Percentiles rank a stretch among this genome's conserved stretches.
These are phyloP conservation scores for Procavia capensis DNA, from an alignment of 2,113 vertebrate genomes.

Conservation along the genomic window DNA sequence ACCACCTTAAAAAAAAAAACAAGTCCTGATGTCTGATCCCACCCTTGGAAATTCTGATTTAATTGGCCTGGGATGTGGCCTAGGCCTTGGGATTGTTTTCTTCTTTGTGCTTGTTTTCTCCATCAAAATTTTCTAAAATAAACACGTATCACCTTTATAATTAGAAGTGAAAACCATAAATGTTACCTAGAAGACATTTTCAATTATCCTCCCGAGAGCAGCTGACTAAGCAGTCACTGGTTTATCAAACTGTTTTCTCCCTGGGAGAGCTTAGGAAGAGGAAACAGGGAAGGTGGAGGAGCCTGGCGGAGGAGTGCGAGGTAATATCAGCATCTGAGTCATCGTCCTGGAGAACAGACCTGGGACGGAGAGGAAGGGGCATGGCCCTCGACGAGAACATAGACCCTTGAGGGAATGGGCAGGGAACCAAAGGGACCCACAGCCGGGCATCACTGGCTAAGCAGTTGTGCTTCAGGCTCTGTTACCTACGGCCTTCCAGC, in stretches of 20 bases:
- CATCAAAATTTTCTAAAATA: conserved; percentile 15
- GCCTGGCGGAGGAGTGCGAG: not conserved
- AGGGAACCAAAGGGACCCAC: not conserved
- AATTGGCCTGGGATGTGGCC: not conserved
- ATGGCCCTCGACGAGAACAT: not conserved
- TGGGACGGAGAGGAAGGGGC: not conserved
- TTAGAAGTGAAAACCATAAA: conserved; percentile 58
- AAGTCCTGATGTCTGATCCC: not conserved
- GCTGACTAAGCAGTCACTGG: not conserved
- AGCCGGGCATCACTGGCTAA: not conserved
- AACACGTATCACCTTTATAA: conserved; percentile 52
- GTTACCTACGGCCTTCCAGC: not conserved
- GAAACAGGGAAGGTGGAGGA: not conserved
- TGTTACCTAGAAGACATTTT: conserved; percentile 31
- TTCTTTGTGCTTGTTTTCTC: not conserved
- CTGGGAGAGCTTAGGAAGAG: not conserved
- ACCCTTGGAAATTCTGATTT: not conserved
- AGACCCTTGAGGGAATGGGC: fast-evolving
- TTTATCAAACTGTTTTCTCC: not conserved
- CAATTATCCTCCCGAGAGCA: not conserved
- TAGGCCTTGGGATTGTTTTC: not conserved
- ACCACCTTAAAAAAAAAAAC: not conserved
- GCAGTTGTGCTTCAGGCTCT: fast-evolving
- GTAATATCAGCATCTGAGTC: not conserved
- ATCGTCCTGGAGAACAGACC: not conserved